phyloP scores from a whole-genome alignment of 1,140 invertebrate species.

The Drosophila watanabei region DNA sequence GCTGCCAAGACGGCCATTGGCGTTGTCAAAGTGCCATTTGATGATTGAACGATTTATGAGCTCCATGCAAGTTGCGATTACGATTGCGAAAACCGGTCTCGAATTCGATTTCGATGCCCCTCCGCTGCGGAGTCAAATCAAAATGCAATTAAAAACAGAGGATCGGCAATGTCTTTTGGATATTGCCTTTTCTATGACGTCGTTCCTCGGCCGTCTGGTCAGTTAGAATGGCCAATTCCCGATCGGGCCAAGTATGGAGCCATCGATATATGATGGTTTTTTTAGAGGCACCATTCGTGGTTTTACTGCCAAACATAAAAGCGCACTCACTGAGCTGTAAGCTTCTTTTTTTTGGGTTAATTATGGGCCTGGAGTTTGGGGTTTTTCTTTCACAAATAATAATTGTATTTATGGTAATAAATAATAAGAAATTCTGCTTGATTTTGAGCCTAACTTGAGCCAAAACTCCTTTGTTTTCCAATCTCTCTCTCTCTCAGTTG shows the following conservation, averaged over 20 bases:
- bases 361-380: background rate
- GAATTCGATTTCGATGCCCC: slow-evolving; percentile 57
- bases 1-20: slow-evolving; percentile 48
- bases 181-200: slow-evolving; percentile 20
- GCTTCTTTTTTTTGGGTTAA: background rate
- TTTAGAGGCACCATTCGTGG: background rate
- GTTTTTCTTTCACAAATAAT: background rate
- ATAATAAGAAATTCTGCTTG: background rate
- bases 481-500: background rate
- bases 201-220: slow-evolving; percentile 8
- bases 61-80: slow-evolving; percentile 29
- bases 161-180: slow-evolving; percentile 23
- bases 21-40: slow-evolving; percentile 73
- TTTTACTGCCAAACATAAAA: slow-evolving; percentile 6
- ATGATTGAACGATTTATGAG: slow-evolving; percentile 79
- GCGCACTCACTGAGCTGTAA: background rate
- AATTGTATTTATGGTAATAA: background rate
- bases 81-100: slow-evolving; percentile 50
- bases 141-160: slow-evolving; percentile 74
- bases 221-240: slow-evolving; percentile 5
- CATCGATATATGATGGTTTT: background rate
- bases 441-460: background rate
- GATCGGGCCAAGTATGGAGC: background rate
- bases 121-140: slow-evolving; percentile 34
- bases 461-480: background rate